Evolutionary conservation across 2,113 vertebrate species (phyloP).

Genomic region (Dermatemys mawii): DNA sequence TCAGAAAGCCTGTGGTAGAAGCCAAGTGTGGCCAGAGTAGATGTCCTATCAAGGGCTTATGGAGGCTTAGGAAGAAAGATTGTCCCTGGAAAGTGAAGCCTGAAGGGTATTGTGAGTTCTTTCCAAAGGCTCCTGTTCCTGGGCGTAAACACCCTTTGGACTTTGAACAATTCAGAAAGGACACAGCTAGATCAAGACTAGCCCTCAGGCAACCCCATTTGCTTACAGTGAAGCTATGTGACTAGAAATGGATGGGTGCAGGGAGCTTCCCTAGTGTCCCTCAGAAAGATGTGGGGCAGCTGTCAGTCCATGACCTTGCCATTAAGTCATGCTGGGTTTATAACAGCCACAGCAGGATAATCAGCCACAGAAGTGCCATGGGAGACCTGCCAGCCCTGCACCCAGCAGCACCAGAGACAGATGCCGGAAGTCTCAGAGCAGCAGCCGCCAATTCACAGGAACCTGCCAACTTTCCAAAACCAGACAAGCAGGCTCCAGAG

Average conservation of each 20-base stretch:
- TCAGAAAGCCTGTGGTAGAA: not conserved
- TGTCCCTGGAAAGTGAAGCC: not conserved
- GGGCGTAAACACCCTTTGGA: too few species aligned
- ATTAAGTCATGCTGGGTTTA: not conserved
- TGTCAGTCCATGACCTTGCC: not conserved
- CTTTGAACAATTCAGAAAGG: not conserved
- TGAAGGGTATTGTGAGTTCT: not conserved
- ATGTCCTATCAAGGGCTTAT: not conserved
- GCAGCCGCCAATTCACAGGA: not conserved
- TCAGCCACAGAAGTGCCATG: not conserved
- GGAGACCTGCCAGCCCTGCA: not conserved
- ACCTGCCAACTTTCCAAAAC: not conserved
- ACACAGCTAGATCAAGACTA: not conserved
- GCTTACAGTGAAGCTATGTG: not conserved
- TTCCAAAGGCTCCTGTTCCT: too few species aligned
- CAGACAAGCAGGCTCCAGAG: not conserved
- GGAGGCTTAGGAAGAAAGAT: not conserved
- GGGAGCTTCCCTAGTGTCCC: not conserved
- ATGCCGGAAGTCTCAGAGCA: not conserved
- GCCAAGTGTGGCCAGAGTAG: not conserved
- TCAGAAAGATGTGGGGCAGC: not conserved
- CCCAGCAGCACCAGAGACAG: not conserved
- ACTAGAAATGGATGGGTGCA: not conserved
- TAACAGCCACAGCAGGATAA: not conserved
- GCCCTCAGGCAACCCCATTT: not conserved